Base-by-base conservation (phyloP, 2,888 invertebrate species). In the Epinotia bilunana region DNA sequence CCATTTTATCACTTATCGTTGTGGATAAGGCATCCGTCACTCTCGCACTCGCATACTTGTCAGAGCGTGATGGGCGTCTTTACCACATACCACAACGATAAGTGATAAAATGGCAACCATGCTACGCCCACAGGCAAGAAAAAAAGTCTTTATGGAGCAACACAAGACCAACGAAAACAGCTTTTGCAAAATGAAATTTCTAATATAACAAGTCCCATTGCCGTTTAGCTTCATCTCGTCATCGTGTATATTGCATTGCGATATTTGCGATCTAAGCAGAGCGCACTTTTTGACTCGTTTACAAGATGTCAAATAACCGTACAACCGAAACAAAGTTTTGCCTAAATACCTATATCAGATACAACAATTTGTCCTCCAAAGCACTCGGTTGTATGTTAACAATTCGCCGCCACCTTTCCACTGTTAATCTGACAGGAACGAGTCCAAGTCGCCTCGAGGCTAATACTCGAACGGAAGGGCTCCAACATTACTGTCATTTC, bases 381-480 rank as follows among this genome's bases (percentile, higher is more conserved):
- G 49, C 20, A 20, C 5, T 58, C 23, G 6, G n/a, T n/a, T 61
- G 4, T 55, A 46, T 53, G 11, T n/a, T 53, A 28, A 46, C 46
- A 13, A 12, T 20, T 58, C 20, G 11, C 18, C 53, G 61, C n/a
- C 13, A 18, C 12, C 39, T 57, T 23, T 39, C 43, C 55, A 23
- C 67, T 43, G 6, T 20, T 72, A 67, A 49, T 68, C 61, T 62
- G 61, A 20, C 39, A 73, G 60, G 46, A 72, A 73, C 67, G 12
- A 57, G 55, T 55, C 13, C n/a, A 55, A 55, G 20, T 57, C 46
- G 74, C 63, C 69, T 16, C 28, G 63, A 57, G 72, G 63, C 55
- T 13, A n/a, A n/a, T n/a, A 46, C 23, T 46, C 74, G 57, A 63
- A 33, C 49, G 70, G 60, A 74, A 63, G 74, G 74, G 53, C 39